Percentiles rank a stretch among this genome's conserved stretches.
Evolutionary conservation across 2,113 vertebrate genomes (phyloP).

Genomic region (Dolichallabes microphthalmus): DNA sequence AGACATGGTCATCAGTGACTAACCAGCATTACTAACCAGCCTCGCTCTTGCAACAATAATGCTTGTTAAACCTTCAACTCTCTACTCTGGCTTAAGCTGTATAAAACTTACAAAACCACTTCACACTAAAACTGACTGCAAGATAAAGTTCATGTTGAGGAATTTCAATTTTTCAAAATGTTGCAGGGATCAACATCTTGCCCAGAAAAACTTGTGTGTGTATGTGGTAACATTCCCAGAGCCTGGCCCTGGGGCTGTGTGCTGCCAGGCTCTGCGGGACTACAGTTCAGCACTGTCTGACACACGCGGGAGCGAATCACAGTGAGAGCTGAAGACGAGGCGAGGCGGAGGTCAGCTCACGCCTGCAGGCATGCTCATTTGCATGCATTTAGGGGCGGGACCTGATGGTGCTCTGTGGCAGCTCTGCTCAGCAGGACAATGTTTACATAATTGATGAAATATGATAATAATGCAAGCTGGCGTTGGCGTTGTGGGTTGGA

Average conservation of each 20-base stretch:
- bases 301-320: slow-evolving; percentile 50
- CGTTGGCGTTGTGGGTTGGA: slow-evolving; percentile 52
- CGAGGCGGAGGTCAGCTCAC: slow-evolving; percentile 65
- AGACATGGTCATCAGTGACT: background rate
- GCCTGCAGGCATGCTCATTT: slow-evolving; percentile 70
- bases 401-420: slow-evolving; percentile 52
- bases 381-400: slow-evolving; percentile 66
- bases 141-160: slow-evolving; percentile 42
- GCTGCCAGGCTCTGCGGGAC: slow-evolving; percentile 45
- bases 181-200: slow-evolving; percentile 39
- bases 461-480: slow-evolving; percentile 78
- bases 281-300: slow-evolving; percentile 47
- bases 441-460: slow-evolving; percentile 82
- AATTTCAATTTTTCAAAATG: slow-evolving; percentile 44
- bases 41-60: slow-evolving; percentile 31
- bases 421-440: slow-evolving; percentile 50
- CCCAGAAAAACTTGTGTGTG: slow-evolving; percentile 45
- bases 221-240: slow-evolving; percentile 38
- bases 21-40: background rate
- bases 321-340: slow-evolving; percentile 44
- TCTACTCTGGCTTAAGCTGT: slow-evolving; percentile 19
- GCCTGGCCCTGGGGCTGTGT: slow-evolving; percentile 40
- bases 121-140: slow-evolving; percentile 24
- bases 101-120: slow-evolving; percentile 17
- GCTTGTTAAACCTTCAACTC: slow-evolving; percentile 27